Base-by-base conservation (phyloP, 2,797 vertebrate species). In the Molossus alvarezi region DNA sequence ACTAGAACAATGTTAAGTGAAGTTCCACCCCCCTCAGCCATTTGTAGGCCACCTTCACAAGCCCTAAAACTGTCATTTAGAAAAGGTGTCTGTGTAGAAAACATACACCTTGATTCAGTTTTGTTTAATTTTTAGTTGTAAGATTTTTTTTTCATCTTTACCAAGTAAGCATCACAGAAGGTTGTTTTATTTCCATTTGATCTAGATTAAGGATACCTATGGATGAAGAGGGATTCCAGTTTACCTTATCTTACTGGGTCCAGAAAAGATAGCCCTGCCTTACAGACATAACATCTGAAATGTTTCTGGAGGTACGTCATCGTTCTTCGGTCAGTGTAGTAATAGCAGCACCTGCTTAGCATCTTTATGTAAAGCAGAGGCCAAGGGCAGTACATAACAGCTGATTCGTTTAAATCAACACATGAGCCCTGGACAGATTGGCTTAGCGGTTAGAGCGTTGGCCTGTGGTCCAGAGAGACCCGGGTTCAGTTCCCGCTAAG, bases 121-220 rank as follows among this genome's bases (percentile, higher is more conserved):
- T 58, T 58, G 76, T 91, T 95, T 82, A 73, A 65, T 13, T 95
- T 86, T 76, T 64, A 85, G 77, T 45, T 67, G 4, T 14, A 60
- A 79, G 33, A 23, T 62, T 53, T 77, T 14, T 84, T 67, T 91
- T 80, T 48, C 8, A 41, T 62, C 45, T 29, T 65, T 86, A 45
- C 45, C 79, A 94, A 58, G 41, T 64, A 67, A 79, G 9, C n/a
- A n/a, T 64, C 87, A 72, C 3, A 6, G 2, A 29, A 80, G 18
- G 33, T 17, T 53, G 58, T 65, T 95, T 95, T 64, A 58, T 33
- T 69, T 77, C 10, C 41, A 12, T 67, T 75, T 57, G 20, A 53
- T 29, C 25, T 76, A 58, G 33, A 80, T 73, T 76, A 89, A 57
- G 55, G 83, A 76, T 13, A 6, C 3, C 64, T 55, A 23, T 11